Conservation (phyloP, 1,140 invertebrate genomes). For the Lethrus apterus region DNA sequence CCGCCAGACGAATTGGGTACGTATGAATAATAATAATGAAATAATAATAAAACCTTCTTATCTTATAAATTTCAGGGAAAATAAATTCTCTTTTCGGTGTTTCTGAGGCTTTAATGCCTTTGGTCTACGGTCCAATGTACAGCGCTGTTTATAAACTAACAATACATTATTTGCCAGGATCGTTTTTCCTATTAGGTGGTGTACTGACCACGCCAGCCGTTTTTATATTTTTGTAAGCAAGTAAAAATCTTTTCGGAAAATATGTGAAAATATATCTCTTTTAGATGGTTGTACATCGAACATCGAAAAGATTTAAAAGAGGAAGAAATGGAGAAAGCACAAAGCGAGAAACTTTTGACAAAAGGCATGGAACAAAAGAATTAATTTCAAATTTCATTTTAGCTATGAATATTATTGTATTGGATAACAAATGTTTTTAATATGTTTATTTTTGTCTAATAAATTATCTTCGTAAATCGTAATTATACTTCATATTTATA, state of each 20-base stretch:
- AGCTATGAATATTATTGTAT: too few relatives aligned
- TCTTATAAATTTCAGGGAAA: constrained; percentile 55
- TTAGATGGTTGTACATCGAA: constrained; percentile 18
- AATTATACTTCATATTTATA: too few relatives aligned
- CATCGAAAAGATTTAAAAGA: constrained; percentile 14
- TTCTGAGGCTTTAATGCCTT: constrained; percentile 70
- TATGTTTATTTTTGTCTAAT: too few relatives aligned
- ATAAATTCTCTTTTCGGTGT: constrained; percentile 73
- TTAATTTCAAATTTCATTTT: too few relatives aligned
- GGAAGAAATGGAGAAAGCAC: not conserved
- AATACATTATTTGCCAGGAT: constrained; percentile 63
- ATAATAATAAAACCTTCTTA: too few relatives aligned
- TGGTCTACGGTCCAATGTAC: constrained; percentile 73
- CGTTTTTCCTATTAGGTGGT: constrained; percentile 71
- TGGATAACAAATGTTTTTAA: too few relatives aligned
- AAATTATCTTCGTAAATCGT: too few relatives aligned
- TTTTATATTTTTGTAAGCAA: constrained; percentile 67
- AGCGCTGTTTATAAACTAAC: constrained; percentile 63
- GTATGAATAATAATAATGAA: too few relatives aligned
- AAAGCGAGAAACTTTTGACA: constrained; percentile 3
- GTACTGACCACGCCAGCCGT: constrained; percentile 65
- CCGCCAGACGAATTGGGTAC: constrained; percentile 60
- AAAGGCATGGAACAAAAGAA: too few relatives aligned
- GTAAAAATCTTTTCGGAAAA: not conserved
- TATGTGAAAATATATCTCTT: not conserved